phyloP scores from a whole-genome alignment of 2,888 invertebrate species.

The Eilema caniola region DNA sequence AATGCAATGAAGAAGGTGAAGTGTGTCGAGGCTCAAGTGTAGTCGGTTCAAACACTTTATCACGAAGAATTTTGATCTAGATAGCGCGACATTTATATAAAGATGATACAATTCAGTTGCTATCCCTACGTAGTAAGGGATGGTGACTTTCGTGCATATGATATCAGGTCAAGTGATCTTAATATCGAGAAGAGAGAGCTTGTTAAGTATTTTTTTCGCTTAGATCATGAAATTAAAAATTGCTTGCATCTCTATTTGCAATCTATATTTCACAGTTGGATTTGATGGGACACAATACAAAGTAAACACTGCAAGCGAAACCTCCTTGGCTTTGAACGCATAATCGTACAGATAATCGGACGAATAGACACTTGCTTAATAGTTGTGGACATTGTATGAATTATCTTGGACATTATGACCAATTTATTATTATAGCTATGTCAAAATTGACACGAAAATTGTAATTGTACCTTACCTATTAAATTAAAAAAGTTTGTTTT shows the following conservation, averaged over 20 bases:
- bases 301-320: too few species aligned
- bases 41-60: neutral
- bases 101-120: neutral
- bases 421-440: too few species aligned
- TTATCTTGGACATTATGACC: too few species aligned
- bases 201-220: neutral
- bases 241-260: neutral
- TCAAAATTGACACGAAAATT: too few species aligned
- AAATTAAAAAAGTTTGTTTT: too few species aligned
- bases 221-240: neutral
- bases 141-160: neutral
- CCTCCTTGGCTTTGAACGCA: too few species aligned
- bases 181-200: neutral
- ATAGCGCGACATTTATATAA: neutral
- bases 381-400: too few species aligned
- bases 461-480: too few species aligned
- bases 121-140: slow-evolving; percentile 8
- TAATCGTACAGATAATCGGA: too few species aligned
- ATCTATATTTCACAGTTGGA: neutral
- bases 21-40: neutral
- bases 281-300: too few species aligned
- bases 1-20: neutral
- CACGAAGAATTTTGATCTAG: slow-evolving; percentile 5
- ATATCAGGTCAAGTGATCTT: neutral
- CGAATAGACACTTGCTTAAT: too few species aligned